Evolutionary conservation across 2,113 vertebrate species (phyloP).

Genomic region (Propithecus coquereli): DNA sequence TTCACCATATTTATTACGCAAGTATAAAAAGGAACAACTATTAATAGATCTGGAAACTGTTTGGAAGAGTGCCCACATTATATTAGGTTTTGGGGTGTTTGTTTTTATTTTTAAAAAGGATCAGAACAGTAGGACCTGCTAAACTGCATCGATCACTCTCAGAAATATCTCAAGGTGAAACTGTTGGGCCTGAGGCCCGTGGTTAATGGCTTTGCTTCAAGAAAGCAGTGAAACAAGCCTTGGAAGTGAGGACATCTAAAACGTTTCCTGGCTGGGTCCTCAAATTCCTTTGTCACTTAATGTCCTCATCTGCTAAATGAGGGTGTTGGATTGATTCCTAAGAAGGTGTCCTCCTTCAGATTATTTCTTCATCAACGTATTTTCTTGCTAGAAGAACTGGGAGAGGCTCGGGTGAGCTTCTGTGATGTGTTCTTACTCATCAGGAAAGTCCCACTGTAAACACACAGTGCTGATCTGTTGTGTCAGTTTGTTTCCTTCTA

Average conservation of each 20-base stretch:
- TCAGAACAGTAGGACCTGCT: not conserved
- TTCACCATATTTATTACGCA: not conserved
- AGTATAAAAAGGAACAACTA: not conserved
- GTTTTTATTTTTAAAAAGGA: not conserved
- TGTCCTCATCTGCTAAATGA: not conserved
- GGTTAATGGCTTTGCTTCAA: not conserved
- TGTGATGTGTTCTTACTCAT: slow-evolving; percentile 58
- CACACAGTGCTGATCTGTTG: not conserved
- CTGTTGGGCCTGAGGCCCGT: not conserved
- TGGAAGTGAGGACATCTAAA: not conserved
- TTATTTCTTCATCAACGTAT: not conserved
- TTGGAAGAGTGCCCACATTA: not conserved
- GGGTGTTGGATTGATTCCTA: not conserved
- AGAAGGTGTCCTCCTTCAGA: not conserved
- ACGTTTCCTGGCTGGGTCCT: not conserved
- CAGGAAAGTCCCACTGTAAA: slow-evolving; percentile 73
- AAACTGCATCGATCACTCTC: not conserved
- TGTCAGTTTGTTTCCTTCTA: slow-evolving; percentile 33
- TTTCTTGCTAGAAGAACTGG: not conserved
- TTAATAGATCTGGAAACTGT: not conserved
- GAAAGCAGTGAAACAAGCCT: not conserved
- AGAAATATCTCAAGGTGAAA: not conserved
- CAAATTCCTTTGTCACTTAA: slow-evolving; percentile 1
- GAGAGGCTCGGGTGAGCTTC: not conserved
- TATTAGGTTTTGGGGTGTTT: not conserved